phyloP scores from a whole-genome alignment of 2,888 invertebrate species.

The Blomia tropicalis region DNA sequence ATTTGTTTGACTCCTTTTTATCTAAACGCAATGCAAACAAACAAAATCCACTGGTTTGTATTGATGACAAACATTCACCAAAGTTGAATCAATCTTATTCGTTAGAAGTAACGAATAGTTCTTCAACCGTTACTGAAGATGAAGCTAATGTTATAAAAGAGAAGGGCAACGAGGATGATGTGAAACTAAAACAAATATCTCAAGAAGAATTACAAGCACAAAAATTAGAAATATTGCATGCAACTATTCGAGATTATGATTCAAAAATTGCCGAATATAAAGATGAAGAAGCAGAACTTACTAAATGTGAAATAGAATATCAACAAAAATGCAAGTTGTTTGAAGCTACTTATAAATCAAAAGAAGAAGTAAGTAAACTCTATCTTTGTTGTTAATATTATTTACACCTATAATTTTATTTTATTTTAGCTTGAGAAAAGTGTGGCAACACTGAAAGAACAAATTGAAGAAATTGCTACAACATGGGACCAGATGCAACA shows the following conservation, averaged over 20 bases:
- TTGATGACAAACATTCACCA: too few relatives aligned
- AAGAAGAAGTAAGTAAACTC: conserved; percentile 17
- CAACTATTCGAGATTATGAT: background rate
- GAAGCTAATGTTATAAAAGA: background rate
- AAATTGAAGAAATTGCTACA: conserved; percentile 9
- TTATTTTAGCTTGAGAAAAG: conserved; percentile 8
- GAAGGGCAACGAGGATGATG: background rate
- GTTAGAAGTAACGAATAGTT: background rate
- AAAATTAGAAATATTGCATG: background rate
- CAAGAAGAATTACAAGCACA: background rate
- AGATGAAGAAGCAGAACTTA: conserved; percentile 3
- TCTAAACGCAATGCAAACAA: background rate
- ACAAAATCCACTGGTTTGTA: background rate
- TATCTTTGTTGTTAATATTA: too few relatives aligned
- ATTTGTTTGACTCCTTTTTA: background rate
- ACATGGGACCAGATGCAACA: conserved; percentile 21
- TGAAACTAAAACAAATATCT: background rate
- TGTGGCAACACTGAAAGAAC: conserved; percentile 1
- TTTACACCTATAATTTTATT: background rate
- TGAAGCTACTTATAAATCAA: background rate
- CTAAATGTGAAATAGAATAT: conserved; percentile 8
- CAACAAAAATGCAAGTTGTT: conserved; percentile 4
- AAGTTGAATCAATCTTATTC: background rate
- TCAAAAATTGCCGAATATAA: background rate
- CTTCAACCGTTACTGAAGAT: background rate